Evolutionary conservation across 2,113 vertebrate genomes (phyloP).

Genomic region (Prolemur simus): DNA sequence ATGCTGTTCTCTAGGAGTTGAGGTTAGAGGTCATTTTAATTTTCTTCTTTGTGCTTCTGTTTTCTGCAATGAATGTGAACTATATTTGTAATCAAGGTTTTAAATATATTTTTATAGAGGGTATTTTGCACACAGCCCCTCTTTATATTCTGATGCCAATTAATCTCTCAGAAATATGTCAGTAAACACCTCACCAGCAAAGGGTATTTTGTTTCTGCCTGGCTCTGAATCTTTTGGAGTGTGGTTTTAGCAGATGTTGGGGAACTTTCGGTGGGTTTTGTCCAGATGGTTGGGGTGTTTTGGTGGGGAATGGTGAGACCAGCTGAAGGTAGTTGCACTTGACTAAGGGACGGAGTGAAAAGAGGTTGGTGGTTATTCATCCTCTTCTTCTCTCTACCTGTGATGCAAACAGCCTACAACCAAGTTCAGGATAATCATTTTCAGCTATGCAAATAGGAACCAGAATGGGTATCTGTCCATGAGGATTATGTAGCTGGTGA

Average conservation of each 20-base stretch:
- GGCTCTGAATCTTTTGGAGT: not conserved
- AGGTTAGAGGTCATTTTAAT: not conserved
- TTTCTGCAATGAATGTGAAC: not conserved
- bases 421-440: not conserved
- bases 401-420: not conserved
- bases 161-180: slow-evolving; percentile 39
- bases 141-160: not conserved
- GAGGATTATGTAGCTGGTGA: not conserved
- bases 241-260: not conserved
- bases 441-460: not conserved
- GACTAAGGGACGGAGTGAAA: not conserved
- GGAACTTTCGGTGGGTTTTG: not conserved
- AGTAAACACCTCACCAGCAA: not conserved
- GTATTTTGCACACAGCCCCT: not conserved
- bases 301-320: not conserved
- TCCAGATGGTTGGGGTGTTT: not conserved
- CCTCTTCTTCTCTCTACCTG: not conserved
- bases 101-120: not conserved
- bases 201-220: not conserved
- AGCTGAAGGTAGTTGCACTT: not conserved
- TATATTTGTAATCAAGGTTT: not conserved
- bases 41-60: slow-evolving; percentile 21
- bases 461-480: not conserved
- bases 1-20: not conserved
- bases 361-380: not conserved